phyloP scores from a whole-genome alignment of 2,113 vertebrate species.

The Hiodon tergisus region DNA sequence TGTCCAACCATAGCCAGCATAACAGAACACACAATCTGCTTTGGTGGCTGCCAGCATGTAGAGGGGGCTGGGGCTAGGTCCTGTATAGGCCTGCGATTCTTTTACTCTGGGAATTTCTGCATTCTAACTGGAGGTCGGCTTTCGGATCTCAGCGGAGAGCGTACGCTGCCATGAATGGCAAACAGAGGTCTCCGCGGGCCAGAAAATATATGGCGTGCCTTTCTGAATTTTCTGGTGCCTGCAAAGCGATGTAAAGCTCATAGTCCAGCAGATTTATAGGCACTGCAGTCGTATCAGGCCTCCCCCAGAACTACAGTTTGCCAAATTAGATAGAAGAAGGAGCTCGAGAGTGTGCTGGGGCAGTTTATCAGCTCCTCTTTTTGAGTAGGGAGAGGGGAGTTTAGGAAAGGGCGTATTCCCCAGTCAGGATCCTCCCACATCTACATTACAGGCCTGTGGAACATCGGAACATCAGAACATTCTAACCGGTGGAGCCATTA shows the following conservation, averaged over 20 bases:
- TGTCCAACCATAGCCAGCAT: background rate
- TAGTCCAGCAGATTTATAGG: conserved; percentile 19
- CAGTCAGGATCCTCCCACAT: background rate
- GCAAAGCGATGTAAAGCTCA: background rate
- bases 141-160: background rate
- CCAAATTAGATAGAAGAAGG: conserved; percentile 3
- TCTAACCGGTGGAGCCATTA: background rate
- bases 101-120: background rate
- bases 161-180: background rate
- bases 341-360: background rate
- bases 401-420: background rate
- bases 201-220: conserved; percentile 1
- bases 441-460: background rate
- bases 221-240: conserved; percentile 3
- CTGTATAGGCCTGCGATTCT: too few relatives aligned
- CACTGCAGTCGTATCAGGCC: background rate
- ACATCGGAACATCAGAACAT: background rate
- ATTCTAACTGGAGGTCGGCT: background rate
- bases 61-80: background rate
- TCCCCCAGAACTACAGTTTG: background rate
- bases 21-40: background rate
- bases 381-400: background rate
- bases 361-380: background rate
- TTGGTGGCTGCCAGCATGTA: background rate
- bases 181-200: background rate